Evolutionary conservation across 1,140 invertebrate species (phyloP).

Genomic region (Ips nitidus): DNA sequence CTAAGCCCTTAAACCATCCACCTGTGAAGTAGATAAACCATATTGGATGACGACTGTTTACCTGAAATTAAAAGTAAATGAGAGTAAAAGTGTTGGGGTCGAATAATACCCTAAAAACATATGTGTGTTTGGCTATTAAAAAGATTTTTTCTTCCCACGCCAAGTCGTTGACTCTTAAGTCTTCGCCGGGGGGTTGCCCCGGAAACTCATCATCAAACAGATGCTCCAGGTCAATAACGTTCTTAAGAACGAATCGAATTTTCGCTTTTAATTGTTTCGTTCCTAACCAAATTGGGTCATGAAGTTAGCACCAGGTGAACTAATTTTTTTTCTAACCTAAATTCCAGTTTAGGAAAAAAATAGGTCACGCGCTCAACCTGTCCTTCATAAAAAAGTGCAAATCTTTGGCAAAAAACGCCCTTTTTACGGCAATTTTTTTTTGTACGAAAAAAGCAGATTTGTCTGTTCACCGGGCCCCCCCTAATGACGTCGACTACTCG

Average conservation of each 20-base stretch:
- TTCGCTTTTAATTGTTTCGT: neutral
- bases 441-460: slow-evolving; percentile 15
- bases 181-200: slow-evolving; percentile 24
- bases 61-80: no score
- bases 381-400: slow-evolving; percentile 8
- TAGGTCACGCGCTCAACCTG: neutral
- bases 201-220: slow-evolving; percentile 14
- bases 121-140: slow-evolving; percentile 25
- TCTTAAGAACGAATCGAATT: no score
- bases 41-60: no score
- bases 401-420: slow-evolving; percentile 7
- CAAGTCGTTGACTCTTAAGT: slow-evolving; percentile 26
- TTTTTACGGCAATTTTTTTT: slow-evolving; percentile 22
- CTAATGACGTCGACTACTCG: slow-evolving; percentile 25
- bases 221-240: neutral
- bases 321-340: slow-evolving; percentile 1
- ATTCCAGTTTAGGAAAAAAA: neutral
- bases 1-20: no score
- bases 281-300: no score
- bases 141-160: slow-evolving; percentile 30
- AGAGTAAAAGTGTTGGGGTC: no score
- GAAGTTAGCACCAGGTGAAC: no score
- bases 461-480: slow-evolving; percentile 20
- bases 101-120: neutral
- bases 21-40: no score